Conservation (phyloP, 2,888 invertebrate species). For the Trachelus tabidus region DNA sequence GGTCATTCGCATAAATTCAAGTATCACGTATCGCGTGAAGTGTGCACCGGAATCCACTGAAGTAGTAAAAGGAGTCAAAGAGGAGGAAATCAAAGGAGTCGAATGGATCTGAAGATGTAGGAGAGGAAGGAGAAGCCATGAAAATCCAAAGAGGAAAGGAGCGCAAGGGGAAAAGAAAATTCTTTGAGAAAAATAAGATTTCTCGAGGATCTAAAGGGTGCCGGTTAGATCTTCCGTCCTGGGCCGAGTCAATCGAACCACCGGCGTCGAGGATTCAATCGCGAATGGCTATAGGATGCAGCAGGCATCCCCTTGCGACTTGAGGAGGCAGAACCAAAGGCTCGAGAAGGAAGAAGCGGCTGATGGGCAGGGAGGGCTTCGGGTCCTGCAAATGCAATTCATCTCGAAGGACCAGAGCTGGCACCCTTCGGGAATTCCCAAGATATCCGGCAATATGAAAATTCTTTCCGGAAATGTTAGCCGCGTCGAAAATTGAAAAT, state of each 20-base stretch:
- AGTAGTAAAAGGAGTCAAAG: background rate
- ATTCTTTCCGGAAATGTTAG: slow-evolving; percentile 27
- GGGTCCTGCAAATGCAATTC: slow-evolving; percentile 38
- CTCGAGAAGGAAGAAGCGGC: slow-evolving; percentile 18
- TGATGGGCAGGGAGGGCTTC: slow-evolving; percentile 12
- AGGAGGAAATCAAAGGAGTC: too few relatives aligned
- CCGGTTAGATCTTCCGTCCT: background rate
- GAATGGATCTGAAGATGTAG: too few relatives aligned
- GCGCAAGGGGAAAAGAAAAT: too few relatives aligned
- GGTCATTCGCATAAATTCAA: too few relatives aligned
- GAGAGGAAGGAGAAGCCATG: too few relatives aligned
- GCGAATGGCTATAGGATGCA: slow-evolving; percentile 11
- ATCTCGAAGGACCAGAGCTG: background rate
- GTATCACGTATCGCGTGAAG: too few relatives aligned
- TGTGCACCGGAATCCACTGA: background rate
- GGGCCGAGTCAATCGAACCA: slow-evolving; percentile 40
- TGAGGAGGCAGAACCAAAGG: slow-evolving; percentile 9
- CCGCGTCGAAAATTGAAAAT: too few relatives aligned
- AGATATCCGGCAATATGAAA: slow-evolving; percentile 28
- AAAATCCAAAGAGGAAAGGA: too few relatives aligned
- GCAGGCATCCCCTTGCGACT: background rate
- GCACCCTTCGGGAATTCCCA: background rate
- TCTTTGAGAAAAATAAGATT: too few relatives aligned
- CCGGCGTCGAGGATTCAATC: slow-evolving; percentile 42
- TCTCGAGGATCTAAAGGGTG: too few relatives aligned